These are phyloP conservation scores for Tachyglossus aculeatus DNA, from an alignment of 2,797 vertebrate genomes.

Conservation along the genomic window DNA sequence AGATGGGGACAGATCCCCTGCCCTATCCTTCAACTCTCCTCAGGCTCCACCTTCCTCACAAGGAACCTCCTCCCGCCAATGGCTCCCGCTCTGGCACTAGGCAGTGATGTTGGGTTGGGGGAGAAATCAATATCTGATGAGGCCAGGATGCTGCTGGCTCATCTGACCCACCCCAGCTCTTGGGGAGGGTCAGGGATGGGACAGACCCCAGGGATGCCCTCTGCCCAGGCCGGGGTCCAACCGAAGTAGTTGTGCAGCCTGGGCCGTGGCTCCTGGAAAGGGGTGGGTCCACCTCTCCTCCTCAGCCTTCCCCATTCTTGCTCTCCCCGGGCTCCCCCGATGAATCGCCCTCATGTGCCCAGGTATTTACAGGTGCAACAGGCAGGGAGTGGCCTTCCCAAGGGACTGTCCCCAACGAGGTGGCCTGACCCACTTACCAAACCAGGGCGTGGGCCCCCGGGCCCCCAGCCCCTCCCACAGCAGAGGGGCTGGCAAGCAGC, in stretches of 20 bases:
- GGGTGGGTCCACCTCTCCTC: slow-evolving; percentile 4
- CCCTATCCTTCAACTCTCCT: too few species aligned
- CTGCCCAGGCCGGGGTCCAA: not conserved
- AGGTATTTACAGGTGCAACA: not conserved
- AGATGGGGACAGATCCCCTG: too few species aligned
- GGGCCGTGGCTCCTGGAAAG: not conserved
- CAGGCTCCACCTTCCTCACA: too few species aligned
- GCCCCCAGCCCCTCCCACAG: slow-evolving; percentile 68
- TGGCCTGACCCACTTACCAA: slow-evolving; percentile 78
- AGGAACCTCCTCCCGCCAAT: too few species aligned
- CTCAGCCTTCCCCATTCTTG: slow-evolving; percentile 28
- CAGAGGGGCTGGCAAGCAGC: not conserved
- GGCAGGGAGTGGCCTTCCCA: slow-evolving; percentile 8
- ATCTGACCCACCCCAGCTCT: too few species aligned
- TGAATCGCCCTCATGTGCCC: not conserved
- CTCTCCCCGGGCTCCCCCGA: not conserved
- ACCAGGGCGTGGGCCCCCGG: slow-evolving; percentile 68
- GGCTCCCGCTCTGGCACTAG: too few species aligned
- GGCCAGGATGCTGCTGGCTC: too few species aligned
- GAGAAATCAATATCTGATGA: too few species aligned
- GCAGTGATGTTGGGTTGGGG: too few species aligned
- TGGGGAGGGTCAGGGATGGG: not conserved
- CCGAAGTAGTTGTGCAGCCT: not conserved
- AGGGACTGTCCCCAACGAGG: slow-evolving; percentile 62
- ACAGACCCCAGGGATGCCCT: not conserved